Conservation (phyloP, 2,113 vertebrate species). For the Ageneiosus marmoratus region DNA sequence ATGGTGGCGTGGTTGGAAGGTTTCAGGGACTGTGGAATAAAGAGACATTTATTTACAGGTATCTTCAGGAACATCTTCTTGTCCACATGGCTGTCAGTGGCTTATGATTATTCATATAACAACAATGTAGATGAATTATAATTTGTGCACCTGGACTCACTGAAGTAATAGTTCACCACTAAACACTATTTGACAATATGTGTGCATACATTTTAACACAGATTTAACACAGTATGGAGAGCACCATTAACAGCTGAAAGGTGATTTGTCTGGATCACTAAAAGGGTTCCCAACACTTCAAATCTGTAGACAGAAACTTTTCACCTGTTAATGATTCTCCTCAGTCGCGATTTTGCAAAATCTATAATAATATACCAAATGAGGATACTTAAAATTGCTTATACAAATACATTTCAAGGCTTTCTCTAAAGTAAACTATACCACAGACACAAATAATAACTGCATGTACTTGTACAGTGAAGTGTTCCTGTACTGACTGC, state of each 20-base stretch:
- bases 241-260: not conserved
- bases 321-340: not conserved
- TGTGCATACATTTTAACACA: not conserved
- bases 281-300: not conserved
- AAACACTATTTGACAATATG: not conserved
- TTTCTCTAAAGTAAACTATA: not conserved
- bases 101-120: not conserved
- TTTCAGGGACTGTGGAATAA: slow-evolving; percentile 82
- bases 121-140: not conserved
- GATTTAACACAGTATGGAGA: not conserved
- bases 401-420: not conserved
- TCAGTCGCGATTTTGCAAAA: not conserved
- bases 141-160: not conserved
- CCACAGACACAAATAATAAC: not conserved
- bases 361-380: not conserved
- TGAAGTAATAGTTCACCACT: not conserved
- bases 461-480: not conserved
- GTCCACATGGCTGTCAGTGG: not conserved
- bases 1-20: slow-evolving; percentile 97
- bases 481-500: not conserved
- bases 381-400: not conserved
- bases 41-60: not conserved
- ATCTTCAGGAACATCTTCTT: not conserved
- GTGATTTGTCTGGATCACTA: not conserved
- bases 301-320: not conserved